Base-by-base conservation (phyloP, 2,888 invertebrate species). In the Homarus gammarus region DNA sequence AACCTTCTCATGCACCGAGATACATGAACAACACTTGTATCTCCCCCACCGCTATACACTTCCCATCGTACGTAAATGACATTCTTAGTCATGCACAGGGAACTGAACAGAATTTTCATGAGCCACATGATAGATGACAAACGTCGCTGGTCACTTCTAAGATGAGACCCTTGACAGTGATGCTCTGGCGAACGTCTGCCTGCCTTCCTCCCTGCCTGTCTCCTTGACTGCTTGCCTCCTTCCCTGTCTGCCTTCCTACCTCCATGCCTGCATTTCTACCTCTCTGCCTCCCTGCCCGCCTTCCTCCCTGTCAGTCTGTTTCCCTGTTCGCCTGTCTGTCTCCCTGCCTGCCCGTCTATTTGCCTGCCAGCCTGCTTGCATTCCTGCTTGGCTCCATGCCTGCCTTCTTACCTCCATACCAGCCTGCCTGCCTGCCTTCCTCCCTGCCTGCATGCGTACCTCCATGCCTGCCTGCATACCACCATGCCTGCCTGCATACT, bases 161-260 rank as follows among this genome's bases (percentile, higher is more conserved):
- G n/a, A n/a, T n/a, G n/a, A n/a, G n/a, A n/a, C n/a, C n/a, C n/a
- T n/a, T n/a, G n/a, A n/a, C n/a, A n/a, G n/a, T n/a, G n/a, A n/a
- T n/a, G n/a, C n/a, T n/a, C n/a, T n/a, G n/a, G n/a, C n/a, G n/a
- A n/a, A n/a, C n/a, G n/a, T n/a, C n/a, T n/a, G n/a, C 36, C 18
- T 27, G 10, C 15, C n/a, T 38, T 15, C 36, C 72, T 33, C 6
- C 31, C 70, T 33, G 27, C 31, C 70, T 33, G 27, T 15, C 77
- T 6, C 49, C 5, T n/a, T n/a, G n/a, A n/a, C n/a, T n/a, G n/a
- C n/a, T n/a, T n/a, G n/a, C n/a, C n/a, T n/a, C n/a, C n/a, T n/a
- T n/a, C n/a, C 77, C 77, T 44, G 40, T 49, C 78, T 27, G 15
- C 77, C 77, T 77, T 36, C 77, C 77, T 77, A 15, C 77, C 49